phyloP scores from a whole-genome alignment of 2,113 vertebrate genomes.

The Acrocephalus arundinaceus region DNA sequence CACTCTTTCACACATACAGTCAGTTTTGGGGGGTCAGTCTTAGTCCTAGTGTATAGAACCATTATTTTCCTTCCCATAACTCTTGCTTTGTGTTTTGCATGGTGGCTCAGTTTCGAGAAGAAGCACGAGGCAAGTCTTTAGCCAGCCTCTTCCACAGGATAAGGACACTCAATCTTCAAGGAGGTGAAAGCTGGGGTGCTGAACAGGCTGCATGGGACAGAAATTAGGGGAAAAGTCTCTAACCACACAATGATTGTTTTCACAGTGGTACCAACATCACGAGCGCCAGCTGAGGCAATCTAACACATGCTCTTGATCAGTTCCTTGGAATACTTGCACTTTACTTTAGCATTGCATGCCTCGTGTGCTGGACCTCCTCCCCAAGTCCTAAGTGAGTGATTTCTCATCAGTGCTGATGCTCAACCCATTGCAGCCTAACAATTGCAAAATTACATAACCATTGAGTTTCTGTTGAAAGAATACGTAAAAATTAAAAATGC shows the following conservation, averaged over 20 bases:
- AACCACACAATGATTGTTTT: background rate
- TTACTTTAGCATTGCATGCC: background rate
- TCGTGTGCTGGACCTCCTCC: background rate
- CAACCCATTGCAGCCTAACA: background rate
- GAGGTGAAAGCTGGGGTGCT: background rate
- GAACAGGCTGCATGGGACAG: background rate
- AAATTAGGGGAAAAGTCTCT: background rate
- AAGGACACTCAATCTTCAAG: background rate
- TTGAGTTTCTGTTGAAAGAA: background rate
- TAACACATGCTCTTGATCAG: accelerated
- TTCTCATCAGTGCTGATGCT: background rate
- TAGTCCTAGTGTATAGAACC: background rate
- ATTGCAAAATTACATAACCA: background rate
- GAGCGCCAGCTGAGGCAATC: background rate
- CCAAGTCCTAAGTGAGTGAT: background rate
- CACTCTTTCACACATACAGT: background rate
- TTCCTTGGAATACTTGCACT: background rate
- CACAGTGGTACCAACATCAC: background rate
- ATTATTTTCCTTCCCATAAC: background rate
- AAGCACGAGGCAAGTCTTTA: background rate
- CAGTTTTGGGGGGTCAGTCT: background rate
- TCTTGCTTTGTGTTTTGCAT: background rate
- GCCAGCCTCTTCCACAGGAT: background rate
- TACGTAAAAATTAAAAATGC: background rate
- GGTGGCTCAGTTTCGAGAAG: background rate